Percentiles rank a stretch among this genome's conserved stretches.
Evolutionary conservation across 2,797 vertebrate genomes (phyloP).

Genomic region (Malurus leucopterus): DNA sequence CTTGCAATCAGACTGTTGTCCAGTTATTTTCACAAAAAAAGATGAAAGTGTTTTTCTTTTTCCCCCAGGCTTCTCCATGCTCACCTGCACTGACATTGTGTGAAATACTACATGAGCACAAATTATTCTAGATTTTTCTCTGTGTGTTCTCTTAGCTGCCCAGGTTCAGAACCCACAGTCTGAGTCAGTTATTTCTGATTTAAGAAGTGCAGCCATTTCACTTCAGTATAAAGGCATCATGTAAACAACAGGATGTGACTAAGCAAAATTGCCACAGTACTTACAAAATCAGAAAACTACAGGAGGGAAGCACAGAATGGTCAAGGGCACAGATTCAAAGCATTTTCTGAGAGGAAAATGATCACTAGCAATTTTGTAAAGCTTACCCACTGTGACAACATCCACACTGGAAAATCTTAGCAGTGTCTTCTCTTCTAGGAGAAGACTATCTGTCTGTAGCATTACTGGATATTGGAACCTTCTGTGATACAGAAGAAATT

Average conservation of each 20-base stretch:
- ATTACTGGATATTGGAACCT: background rate
- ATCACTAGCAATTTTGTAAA: background rate
- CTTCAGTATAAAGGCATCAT: background rate
- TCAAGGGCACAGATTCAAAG: background rate
- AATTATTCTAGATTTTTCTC: background rate
- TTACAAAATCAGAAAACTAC: background rate
- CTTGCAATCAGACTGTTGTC: background rate
- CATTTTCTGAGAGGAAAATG: background rate
- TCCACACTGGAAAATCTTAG: background rate
- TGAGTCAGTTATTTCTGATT: background rate
- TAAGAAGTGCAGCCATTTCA: background rate
- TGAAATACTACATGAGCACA: background rate
- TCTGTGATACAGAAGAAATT: background rate
- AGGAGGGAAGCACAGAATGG: background rate
- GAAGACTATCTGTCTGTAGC: background rate
- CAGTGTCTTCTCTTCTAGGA: background rate
- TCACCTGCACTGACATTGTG: background rate
- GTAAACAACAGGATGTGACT: background rate
- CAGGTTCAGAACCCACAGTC: background rate
- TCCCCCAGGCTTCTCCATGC: background rate
- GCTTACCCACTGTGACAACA: background rate
- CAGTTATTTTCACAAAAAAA: background rate
- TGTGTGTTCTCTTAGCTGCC: background rate
- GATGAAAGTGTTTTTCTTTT: background rate
- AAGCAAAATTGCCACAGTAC: background rate